phyloP scores from a whole-genome alignment of 30 jellyfish, hydroid and myxozoan genomes.

The Catostylus mosaicus region DNA sequence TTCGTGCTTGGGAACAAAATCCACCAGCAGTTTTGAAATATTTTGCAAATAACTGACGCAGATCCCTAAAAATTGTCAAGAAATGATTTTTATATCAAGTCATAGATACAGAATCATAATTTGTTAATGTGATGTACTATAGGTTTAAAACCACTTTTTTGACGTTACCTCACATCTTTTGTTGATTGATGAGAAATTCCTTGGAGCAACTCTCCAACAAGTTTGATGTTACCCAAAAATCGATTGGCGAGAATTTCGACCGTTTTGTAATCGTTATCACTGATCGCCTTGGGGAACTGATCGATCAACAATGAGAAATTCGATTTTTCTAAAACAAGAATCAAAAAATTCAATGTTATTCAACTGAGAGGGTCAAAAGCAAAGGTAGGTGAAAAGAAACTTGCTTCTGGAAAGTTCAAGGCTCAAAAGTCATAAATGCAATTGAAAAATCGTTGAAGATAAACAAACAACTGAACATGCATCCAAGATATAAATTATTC shows the following conservation, averaged over 20 bases:
- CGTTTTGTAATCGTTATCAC: conserved; percentile 36
- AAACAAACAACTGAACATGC: no score
- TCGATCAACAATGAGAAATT: not conserved
- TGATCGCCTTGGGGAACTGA: conserved; percentile 36
- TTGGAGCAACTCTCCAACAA: conserved; percentile 46
- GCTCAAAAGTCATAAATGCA: no score
- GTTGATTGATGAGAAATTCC: conserved; percentile 5
- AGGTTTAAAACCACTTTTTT: not conserved
- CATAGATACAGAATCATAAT: no score
- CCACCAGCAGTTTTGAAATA: conserved; percentile 41
- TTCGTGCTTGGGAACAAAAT: conserved; percentile 62
- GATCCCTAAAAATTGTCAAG: conserved; percentile 15
- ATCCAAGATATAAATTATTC: no score
- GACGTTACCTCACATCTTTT: not conserved
- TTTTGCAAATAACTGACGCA: conserved; percentile 15
- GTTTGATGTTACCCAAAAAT: conserved; percentile 27
- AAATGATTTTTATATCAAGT: not conserved
- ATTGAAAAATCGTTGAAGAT: no score
- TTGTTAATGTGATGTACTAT: not conserved
- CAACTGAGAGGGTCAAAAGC: no score
- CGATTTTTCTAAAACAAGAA: not conserved
- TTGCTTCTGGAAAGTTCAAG: no score
- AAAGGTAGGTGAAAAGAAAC: no score
- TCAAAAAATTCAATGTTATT: no score
- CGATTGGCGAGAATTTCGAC: conserved; percentile 56